These are phyloP conservation scores for Dicentrarchus labrax DNA, from an alignment of 2,113 vertebrate species.

Conservation along the genomic window DNA sequence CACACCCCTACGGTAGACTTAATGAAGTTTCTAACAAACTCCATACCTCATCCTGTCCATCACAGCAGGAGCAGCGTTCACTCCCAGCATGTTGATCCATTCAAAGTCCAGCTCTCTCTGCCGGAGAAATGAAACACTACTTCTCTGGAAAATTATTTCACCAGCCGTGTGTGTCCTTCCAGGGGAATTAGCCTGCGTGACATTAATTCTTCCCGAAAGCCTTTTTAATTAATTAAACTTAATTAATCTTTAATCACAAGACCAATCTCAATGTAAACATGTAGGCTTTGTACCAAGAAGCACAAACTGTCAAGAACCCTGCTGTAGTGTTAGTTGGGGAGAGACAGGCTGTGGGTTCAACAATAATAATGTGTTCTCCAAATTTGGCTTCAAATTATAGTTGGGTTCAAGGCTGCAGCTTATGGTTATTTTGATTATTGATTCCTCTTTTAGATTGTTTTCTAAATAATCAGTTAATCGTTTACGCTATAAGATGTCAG, in stretches of 20 bases:
- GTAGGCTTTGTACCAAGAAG: conserved; percentile 32
- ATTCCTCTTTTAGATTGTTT: not conserved
- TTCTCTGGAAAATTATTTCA: conserved; percentile 20
- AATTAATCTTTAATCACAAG: conserved; percentile 54
- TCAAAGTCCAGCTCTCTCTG: not conserved
- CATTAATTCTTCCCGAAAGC: conserved; percentile 48
- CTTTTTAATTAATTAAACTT: conserved; percentile 54
- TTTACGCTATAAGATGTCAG: not conserved
- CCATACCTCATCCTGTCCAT: conserved; percentile 26
- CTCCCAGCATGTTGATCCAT: not conserved
- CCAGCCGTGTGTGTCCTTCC: not conserved
- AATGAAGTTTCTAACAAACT: conserved; percentile 20
- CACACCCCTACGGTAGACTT: conserved; percentile 1
- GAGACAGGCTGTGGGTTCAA: not conserved
- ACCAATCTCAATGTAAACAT: conserved; percentile 43
- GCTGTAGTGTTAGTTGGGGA: not conserved
- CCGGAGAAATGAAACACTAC: not conserved
- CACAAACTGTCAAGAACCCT: not conserved
- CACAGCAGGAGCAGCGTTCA: conserved; percentile 17
- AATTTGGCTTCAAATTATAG: not conserved
- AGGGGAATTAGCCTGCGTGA: conserved; percentile 26
- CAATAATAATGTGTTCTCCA: not conserved
- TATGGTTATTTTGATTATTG: not conserved
- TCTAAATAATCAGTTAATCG: not conserved
- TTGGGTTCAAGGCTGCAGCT: not conserved